Base-by-base conservation (phyloP, 1,140 invertebrate species). In the Cecropterus lyciades region DNA sequence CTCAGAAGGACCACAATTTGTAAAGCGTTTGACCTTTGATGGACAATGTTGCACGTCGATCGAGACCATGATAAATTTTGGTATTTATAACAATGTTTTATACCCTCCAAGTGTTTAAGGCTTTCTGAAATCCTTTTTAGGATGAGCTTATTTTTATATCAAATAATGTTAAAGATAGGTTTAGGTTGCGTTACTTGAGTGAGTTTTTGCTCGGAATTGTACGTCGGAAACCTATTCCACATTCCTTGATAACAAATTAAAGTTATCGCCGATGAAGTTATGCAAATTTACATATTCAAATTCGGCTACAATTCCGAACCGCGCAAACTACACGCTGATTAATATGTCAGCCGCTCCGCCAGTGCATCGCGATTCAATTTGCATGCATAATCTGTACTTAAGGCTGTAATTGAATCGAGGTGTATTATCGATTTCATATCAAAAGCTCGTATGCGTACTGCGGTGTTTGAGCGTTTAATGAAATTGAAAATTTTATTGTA, bases 1-100 rank as follows among this genome's bases (percentile, higher is more conserved):
- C 55, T 64, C 53, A 67, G 67, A 33, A 33, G 9, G 56, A 59
- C 63, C 64, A 52, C 64, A 40, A 72, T 69, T 69, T 67, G 64
- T 69, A 48, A 51, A n/a, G 51, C 24, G 67, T 65, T 62, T 57
- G 60, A 60, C 66, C 65, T 63, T 66, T 65, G 20, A 59, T 55
- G 45, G 43, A 59, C 56, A 63, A 59, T 52, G 59, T 60, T 42
- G 10, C 42, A n/a, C n/a, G 14, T 48, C 42, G 55, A 53, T 52
- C 42, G 51, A 4, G 30, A 42, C 42, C 16, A 49, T 67, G 51
- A 48, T 70, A 72, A 65, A 65, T 66, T 59, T 69, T 66, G 65
- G 49, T 40, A 15, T 46, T 30, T 52, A 14, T 20, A 11, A 33
- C 2, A 52, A 33, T 33, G 3, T 9, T 3, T 6, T 33, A 3